Base-by-base conservation (phyloP, 2,888 invertebrate genomes). In the Volucella zonaria region DNA sequence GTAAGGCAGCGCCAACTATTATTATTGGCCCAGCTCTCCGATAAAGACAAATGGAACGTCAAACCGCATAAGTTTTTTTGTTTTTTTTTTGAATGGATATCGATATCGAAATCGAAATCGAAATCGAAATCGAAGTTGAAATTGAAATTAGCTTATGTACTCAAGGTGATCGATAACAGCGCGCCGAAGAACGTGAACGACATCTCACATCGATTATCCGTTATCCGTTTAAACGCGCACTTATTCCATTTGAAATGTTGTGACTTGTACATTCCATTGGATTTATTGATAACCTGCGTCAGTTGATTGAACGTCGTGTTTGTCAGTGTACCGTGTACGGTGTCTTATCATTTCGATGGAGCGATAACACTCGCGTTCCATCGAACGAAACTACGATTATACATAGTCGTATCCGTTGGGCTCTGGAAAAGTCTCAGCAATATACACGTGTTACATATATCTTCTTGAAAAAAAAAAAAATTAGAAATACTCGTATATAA, bases 281-380 rank as follows among this genome's bases (percentile, higher is more conserved):
- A 76, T 83, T 76, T 31, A 71, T 68, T 75, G 75, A 83, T 79
- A 83, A 71, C 66, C 58, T 14, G 47, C 8, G 31, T 54, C 66
- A 75, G 83, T 82, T 83, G 79, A 83, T 83, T 83, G 79, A 83
- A 83, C 79, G 83, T 71, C 49, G 52, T 71, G 74, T 80, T 74
- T 62, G 68, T 51, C 18, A 67, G 23, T 73, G 6, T 6, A 31
- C 31, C 31, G 6, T 56, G 66, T 45, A n/a, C 51, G 42, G 56
- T 40, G 66, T 43, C 83, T 83, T 83, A 83, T 83, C 83, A 52
- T 31, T 49, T 62, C 54, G 80, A 80, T 75, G 73, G 23, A 67
- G 52, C 45, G 79, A 80, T 74, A 79, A 79, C 15, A 11, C n/a
- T 10, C 43, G 75, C 75, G 43, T 58, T 75, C 47, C 68, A 12